These are phyloP conservation scores for Acanthornis magna DNA, from an alignment of 2,797 vertebrate genomes.

Conservation along the genomic window DNA sequence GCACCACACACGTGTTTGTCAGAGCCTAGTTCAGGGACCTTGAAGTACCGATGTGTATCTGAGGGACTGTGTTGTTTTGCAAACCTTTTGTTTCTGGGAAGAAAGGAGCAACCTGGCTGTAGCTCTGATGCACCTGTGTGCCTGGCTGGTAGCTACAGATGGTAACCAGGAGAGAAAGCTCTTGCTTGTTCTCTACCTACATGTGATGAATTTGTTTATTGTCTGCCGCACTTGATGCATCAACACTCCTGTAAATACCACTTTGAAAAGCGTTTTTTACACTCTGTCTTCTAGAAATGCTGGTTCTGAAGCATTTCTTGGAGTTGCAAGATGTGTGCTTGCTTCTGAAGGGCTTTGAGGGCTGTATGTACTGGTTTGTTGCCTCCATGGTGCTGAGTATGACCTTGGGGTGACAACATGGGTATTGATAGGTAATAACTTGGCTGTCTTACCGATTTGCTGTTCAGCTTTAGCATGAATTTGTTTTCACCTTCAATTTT, in stretches of 20 bases:
- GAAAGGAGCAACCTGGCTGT: background rate
- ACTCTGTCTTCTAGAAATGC: background rate
- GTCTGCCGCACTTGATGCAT: rapidly evolving
- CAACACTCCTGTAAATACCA: background rate
- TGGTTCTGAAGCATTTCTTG: background rate
- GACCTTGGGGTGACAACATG: background rate
- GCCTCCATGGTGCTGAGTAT: background rate
- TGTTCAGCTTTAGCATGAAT: background rate
- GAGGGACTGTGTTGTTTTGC: background rate
- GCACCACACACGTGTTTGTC: rapidly evolving
- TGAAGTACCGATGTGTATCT: background rate
- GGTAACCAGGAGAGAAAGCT: background rate
- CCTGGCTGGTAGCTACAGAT: background rate
- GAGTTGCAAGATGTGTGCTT: background rate
- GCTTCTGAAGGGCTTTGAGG: background rate
- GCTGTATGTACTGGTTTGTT: background rate
- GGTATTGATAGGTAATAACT: background rate
- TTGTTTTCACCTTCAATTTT: background rate
- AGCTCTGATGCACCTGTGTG: background rate
- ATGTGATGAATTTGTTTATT: background rate
- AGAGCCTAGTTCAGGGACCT: background rate
- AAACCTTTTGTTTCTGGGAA: background rate
- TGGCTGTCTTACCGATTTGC: background rate
- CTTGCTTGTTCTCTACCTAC: background rate
- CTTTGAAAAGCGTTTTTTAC: background rate